These are phyloP conservation scores for Sinelater perroti DNA, from an alignment of 2,888 invertebrate species.

Conservation along the genomic window DNA sequence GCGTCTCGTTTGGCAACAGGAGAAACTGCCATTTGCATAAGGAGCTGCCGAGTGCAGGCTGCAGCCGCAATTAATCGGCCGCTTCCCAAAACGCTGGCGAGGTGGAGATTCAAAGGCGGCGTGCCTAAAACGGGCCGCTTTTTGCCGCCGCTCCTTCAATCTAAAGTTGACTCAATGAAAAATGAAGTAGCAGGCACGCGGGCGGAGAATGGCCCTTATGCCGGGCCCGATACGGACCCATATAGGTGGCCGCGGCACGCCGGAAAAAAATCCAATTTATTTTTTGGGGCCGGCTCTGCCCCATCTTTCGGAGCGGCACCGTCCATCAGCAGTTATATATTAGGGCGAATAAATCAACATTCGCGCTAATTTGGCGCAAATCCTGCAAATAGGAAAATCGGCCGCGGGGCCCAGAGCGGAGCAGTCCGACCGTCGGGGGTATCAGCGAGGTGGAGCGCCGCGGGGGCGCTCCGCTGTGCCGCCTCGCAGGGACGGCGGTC, in stretches of 20 bases:
- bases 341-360: no score
- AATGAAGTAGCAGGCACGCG: slow-evolving; percentile 53
- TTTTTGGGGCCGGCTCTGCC: slow-evolving; percentile 47
- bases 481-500: slow-evolving; percentile 34
- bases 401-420: no score
- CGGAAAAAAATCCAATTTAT: slow-evolving; percentile 57
- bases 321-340: no score
- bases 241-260: slow-evolving; percentile 41
- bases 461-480: no score
- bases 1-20: no score
- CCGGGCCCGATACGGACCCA: slow-evolving; percentile 38
- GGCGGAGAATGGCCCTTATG: slow-evolving; percentile 39
- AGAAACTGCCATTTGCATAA: background rate
- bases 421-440: no score
- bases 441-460: no score
- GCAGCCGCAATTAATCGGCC: slow-evolving; percentile 13
- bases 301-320: slow-evolving; percentile 33
- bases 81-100: slow-evolving; percentile 26
- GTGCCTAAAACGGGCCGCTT: slow-evolving; percentile 43
- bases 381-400: no score
- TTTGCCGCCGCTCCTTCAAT: slow-evolving; percentile 44
- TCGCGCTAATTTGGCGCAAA: no score
- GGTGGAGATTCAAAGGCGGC: slow-evolving; percentile 41
- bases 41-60: background rate
- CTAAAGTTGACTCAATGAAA: slow-evolving; percentile 56